Percentiles rank a stretch among this genome's conserved stretches.
These are phyloP conservation scores for Archips xylosteana DNA, from an alignment of 2,888 invertebrate species.

Conservation along the genomic window DNA sequence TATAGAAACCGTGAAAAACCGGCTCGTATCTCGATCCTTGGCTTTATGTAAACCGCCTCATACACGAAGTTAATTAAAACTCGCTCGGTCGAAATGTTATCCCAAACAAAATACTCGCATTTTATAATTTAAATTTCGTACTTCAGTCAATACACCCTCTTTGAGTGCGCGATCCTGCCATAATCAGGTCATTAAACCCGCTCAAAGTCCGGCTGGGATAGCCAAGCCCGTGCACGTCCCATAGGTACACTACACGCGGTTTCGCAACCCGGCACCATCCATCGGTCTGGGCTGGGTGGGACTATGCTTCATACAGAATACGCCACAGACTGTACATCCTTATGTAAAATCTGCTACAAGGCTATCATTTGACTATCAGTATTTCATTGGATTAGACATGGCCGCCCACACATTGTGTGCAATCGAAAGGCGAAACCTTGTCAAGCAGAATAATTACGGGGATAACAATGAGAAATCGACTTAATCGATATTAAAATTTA, in stretches of 20 bases:
- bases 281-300: background rate
- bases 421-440: conserved; percentile 28
- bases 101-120: background rate
- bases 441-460: conserved; percentile 15
- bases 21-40: background rate
- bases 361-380: conserved; percentile 1
- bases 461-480: conserved; percentile 16
- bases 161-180: conserved; percentile 16
- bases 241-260: conserved; percentile 1
- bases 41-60: background rate
- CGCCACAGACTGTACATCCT: background rate
- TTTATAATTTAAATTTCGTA: conserved; percentile 9
- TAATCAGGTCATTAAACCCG: conserved; percentile 37
- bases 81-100: conserved; percentile 8
- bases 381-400: conserved; percentile 11
- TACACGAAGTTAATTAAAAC: conserved; percentile 6
- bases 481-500: conserved; percentile 21
- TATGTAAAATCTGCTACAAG: conserved; percentile 18
- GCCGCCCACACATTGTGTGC: conserved; percentile 1
- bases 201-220: conserved; percentile 21
- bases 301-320: background rate
- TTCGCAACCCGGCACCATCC: background rate
- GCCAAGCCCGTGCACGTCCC: conserved; percentile 11
- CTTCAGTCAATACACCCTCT: conserved; percentile 11
- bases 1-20: conserved; percentile 5